phyloP scores from a whole-genome alignment of 2,888 invertebrate genomes.

The Acleris emargana region DNA sequence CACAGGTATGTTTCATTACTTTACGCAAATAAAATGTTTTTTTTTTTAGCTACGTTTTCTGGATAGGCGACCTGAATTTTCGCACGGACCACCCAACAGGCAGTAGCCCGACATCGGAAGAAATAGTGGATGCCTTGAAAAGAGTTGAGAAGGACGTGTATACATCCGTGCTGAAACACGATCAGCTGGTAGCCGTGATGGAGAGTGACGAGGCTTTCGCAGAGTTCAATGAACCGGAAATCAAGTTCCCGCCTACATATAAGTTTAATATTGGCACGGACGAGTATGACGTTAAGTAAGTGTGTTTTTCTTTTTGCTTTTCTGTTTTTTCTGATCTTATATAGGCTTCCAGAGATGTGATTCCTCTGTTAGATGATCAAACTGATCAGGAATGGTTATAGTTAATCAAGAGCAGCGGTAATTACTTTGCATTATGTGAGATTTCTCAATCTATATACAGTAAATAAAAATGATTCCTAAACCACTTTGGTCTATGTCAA shows the following conservation, averaged over 20 bases:
- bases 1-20: no score
- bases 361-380: no score
- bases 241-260: slow-evolving; percentile 94
- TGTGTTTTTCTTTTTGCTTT: slow-evolving; percentile 35
- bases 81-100: slow-evolving; percentile 87
- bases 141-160: slow-evolving; percentile 87
- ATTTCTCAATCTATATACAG: no score
- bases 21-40: not conserved
- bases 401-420: no score
- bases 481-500: no score
- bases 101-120: slow-evolving; percentile 84
- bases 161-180: slow-evolving; percentile 86
- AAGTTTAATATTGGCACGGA: slow-evolving; percentile 91
- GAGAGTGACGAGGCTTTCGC: slow-evolving; percentile 91
- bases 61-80: slow-evolving; percentile 96
- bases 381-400: no score
- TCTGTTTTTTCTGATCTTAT: no score
- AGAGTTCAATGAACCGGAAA: slow-evolving; percentile 88
- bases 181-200: slow-evolving; percentile 90
- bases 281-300: slow-evolving; percentile 91
- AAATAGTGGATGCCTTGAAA: slow-evolving; percentile 86
- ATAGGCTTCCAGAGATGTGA: no score
- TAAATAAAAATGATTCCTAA: no score
- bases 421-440: no score
- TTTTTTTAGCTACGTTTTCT: slow-evolving; percentile 91